A percentile compares a stretch with the other conserved stretches of the same genome.
These are phyloP conservation scores for Triplophysa bombifrons DNA, from an alignment of 2,797 vertebrate species.

Conservation along the genomic window DNA sequence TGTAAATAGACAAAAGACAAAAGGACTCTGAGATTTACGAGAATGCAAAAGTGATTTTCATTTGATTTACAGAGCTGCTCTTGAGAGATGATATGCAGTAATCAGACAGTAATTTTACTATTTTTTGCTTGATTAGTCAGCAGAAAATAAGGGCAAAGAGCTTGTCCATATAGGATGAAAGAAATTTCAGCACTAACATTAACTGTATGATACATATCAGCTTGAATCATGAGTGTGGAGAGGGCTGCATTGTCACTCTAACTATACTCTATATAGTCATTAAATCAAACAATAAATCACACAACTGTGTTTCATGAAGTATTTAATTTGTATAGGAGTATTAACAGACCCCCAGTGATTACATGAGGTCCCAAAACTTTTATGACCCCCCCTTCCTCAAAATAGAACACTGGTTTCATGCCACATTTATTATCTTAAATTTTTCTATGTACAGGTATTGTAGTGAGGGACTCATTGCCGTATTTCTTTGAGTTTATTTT, in stretches of 20 bases:
- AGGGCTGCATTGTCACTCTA: background rate
- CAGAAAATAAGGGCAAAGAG: constrained; percentile 24
- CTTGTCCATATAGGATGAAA: constrained; percentile 11
- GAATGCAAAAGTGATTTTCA: constrained; percentile 24
- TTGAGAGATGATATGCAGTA: constrained; percentile 30
- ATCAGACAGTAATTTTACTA: constrained; percentile 46
- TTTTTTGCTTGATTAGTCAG: constrained; percentile 42
- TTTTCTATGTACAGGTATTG: too few relatives aligned
- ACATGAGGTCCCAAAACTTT: background rate
- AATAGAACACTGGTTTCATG: background rate
- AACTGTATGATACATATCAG: constrained; percentile 12
- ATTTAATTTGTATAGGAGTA: background rate
- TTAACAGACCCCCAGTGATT: background rate
- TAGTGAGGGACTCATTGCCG: background rate
- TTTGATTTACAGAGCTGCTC: constrained; percentile 39
- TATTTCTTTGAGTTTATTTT: background rate
- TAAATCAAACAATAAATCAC: constrained; percentile 18
- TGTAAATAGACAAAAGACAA: background rate
- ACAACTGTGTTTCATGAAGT: background rate
- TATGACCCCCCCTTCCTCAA: background rate
- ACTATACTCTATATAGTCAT: background rate
- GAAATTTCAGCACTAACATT: constrained; percentile 35
- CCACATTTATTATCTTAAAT: background rate
- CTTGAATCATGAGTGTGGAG: constrained; percentile 15
- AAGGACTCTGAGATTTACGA: constrained; percentile 41